A percentile compares a stretch with the other conserved stretches of the same genome.
Evolutionary conservation across 2,113 vertebrate species (phyloP).

Genomic region (human (Homo sapiens)): GRCh38 chr3:159133001-159133500

Average conservation of each 20-base stretch:
- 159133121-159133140: background rate
- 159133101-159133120: constrained; percentile 20
- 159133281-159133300: constrained; percentile 48
- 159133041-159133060: constrained; percentile 1
- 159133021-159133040: background rate
- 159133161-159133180: background rate
- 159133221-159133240: background rate
- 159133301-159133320: constrained; percentile 48
- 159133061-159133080: constrained; percentile 26
- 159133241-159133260: constrained; percentile 44
- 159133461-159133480: constrained; percentile 59
- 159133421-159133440: constrained; percentile 40
- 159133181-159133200: background rate
- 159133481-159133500: constrained; percentile 38
- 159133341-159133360: constrained; percentile 56
- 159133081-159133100: constrained; percentile 43
- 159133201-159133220: background rate
- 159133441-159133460: constrained; percentile 42
- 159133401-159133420: constrained; percentile 26
- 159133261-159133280: constrained; percentile 59
- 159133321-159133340: constrained; percentile 56
- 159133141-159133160: background rate
- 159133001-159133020: background rate
- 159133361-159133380: constrained; percentile 55
- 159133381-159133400: constrained; percentile 33